Evolutionary conservation across 2,113 vertebrate species (phyloP), one percentile per base, ranked within the genome.

Genomic region (Eubucco bourcierii): DNA sequence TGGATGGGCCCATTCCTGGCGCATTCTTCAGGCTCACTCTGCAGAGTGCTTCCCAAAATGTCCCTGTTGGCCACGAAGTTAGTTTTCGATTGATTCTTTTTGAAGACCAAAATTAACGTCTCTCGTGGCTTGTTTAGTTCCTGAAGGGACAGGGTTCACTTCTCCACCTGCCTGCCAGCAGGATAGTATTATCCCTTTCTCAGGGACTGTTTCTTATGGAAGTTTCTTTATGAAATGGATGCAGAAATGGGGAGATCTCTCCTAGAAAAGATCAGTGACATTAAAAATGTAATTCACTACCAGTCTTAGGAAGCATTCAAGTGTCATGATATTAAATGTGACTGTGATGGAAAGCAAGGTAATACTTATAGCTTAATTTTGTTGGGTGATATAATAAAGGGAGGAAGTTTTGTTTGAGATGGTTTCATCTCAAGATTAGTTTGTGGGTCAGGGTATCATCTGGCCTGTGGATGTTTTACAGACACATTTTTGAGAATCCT

Each of bases 331-430:
- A 94, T 90, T 60, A 80, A 83, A 64, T 66, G 55, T 63, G 72
- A 52, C 73, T 2, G 1, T 50, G 65, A 66, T 47, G 41, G 28
- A 33, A 83, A 85, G 72, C 47, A 59, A 84, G 65, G 33, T 85
- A 64, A 71, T 73, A 78, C 85, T 85, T 94, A 85, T 33, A 71
- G 60, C 33, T 85, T 88, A 39, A 87, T 96, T 93, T 91, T 93
- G 17, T 56, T 83, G 56, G 47, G 33, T 83, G 67, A 86, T 80
- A 64, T 71, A 90, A 77, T 79, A 86, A 88, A 84, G 27, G 44
- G 47, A 88, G 31, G 53, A 85, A 59, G 46, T 77, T 77, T 74
- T 85, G 72, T 60, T 83, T 90, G 68, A 91, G 82, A 65, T 71
- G 25, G 34, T 74, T 94, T 85, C 52, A 41, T 56, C 81, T 74